These are phyloP conservation scores for Perdita meconis DNA, from an alignment of 2,888 invertebrate species.

Conservation along the genomic window DNA sequence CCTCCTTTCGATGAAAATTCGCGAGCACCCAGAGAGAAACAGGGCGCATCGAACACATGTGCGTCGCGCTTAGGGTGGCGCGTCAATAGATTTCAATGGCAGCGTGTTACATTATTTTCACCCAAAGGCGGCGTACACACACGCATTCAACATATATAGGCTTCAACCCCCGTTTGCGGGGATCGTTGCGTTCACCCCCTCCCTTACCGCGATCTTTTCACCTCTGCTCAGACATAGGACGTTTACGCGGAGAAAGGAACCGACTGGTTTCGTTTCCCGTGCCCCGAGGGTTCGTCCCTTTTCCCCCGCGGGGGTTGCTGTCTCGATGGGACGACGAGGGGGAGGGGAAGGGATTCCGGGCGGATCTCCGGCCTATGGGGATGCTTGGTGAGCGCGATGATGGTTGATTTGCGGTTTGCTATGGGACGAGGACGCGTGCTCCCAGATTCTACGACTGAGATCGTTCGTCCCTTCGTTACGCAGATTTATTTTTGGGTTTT, in stretches of 20 bases:
- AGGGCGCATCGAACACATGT: constrained; percentile 51
- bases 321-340: neutral
- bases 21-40: constrained; percentile 35
- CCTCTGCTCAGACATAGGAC: constrained; percentile 10
- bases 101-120: constrained; percentile 78
- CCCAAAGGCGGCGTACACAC: constrained; percentile 42
- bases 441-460: neutral
- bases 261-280: constrained; percentile 63
- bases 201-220: neutral
- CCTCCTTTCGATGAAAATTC: constrained; percentile 13
- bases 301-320: constrained; percentile 35
- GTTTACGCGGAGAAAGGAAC: constrained; percentile 43
- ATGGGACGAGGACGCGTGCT: constrained; percentile 29
- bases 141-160: too few relatives aligned
- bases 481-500: neutral
- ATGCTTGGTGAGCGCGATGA: constrained; percentile 69
- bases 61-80: constrained; percentile 67
- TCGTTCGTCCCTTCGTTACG: neutral
- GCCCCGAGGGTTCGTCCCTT: constrained; percentile 58
- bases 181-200: constrained; percentile 55
- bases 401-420: constrained; percentile 74
- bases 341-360: constrained; percentile 28
- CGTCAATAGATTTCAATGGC: constrained; percentile 77
- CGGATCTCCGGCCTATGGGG: constrained; percentile 67
- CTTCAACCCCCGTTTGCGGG: constrained; percentile 47